Evolutionary conservation across 2,113 vertebrate species (phyloP).

Genomic region (Noturus placidus): DNA sequence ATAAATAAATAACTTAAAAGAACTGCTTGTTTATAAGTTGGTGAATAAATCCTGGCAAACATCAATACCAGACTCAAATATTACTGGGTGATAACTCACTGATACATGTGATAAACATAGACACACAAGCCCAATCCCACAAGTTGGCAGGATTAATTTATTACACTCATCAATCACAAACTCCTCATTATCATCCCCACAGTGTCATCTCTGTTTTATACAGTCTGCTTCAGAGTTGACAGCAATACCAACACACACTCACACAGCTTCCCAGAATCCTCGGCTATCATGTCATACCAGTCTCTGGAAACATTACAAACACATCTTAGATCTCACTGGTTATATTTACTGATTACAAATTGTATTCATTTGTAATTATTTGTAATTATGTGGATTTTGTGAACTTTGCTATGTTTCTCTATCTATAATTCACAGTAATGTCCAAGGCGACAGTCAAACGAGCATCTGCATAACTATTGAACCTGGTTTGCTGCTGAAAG

Average conservation of each 20-base stretch:
- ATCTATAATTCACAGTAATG: constrained; percentile 75
- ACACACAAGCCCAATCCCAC: background rate
- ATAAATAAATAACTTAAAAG: too few relatives aligned
- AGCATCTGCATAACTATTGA: constrained; percentile 99
- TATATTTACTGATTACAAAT: background rate
- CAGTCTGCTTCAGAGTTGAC: background rate
- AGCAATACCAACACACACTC: background rate
- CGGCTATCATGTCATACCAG: background rate
- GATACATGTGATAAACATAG: background rate
- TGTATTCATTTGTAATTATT: background rate
- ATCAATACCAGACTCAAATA: background rate
- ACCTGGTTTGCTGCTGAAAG: constrained; percentile 93
- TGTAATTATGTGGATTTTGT: background rate
- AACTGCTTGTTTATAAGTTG: background rate
- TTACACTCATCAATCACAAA: background rate
- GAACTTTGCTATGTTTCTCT: background rate
- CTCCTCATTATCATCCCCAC: background rate
- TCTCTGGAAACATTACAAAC: background rate
- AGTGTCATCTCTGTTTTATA: background rate
- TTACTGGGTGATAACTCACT: background rate
- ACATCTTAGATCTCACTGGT: background rate
- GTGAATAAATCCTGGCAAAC: background rate
- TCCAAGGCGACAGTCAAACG: constrained; percentile 94
- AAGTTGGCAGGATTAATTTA: background rate
- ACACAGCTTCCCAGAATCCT: constrained; percentile 2